Evolutionary conservation across 2,888 invertebrate genomes (phyloP), one percentile per base, ranked within the genome.

Genomic region (Tipula lateralis): DNA sequence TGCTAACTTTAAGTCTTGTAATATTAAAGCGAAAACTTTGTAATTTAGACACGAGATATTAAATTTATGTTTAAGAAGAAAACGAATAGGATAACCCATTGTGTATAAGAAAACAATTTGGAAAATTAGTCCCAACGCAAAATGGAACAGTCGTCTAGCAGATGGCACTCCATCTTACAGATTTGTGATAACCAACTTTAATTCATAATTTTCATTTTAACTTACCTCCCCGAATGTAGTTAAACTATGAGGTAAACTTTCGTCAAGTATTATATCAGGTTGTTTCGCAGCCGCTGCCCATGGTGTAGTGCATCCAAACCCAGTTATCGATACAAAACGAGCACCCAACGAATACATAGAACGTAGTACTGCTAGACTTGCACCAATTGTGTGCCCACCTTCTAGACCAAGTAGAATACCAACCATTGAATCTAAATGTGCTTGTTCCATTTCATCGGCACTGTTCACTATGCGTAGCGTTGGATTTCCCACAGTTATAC

Each of bases 331-430:
- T 88, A 94, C 92, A 87, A 94, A 92, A 34, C 94, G 91, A 16
- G 93, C 93, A 7, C 94, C 94, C 4, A 94, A 89, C 84, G 92
- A 90, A 88, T 94, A 93, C 88, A 93, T 93, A 87, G 93, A 93
- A 16, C 94, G 90, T 4, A 94, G 90, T 1, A 93, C 93, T 1
- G 93, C 93, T 87, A 94, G 90, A 85, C 93, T 94, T 84, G 93
- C 93, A 85, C 94, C 94, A 82, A 94, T 91, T 16, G 93, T 92
- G 88, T 94, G 94, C 0, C 94, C 94, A 6, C 94, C 94, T 87
- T 93, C 93, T 36, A 94, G 90, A 2, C 90, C 94, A 84, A 94
- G 91, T 81, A 94, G 88, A 86, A 93, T 93, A 0, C 92, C 93
- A 2, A 94, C 91, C 86, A 92, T 92, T 0, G 93, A 92, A 0